Conservation (phyloP, 2,797 vertebrate species). For the Jordanella pulchra region DNA sequence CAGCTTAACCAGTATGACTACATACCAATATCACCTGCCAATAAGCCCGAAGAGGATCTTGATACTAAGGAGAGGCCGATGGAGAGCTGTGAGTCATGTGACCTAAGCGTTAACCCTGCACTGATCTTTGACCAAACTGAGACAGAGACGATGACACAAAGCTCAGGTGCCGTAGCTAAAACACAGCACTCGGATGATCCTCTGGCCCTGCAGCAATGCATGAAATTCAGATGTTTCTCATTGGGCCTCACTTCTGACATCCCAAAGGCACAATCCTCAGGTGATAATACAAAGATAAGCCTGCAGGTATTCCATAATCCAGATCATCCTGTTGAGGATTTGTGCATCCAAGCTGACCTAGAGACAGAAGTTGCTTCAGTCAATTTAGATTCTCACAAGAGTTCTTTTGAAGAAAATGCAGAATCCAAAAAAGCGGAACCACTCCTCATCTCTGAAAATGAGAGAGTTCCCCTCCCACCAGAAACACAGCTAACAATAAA, state of each 20-base stretch:
- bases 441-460: conserved; percentile 60
- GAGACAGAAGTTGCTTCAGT: conserved; percentile 59
- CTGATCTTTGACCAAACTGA: conserved; percentile 66
- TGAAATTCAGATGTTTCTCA: conserved; percentile 44
- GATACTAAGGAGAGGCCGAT: conserved; percentile 57
- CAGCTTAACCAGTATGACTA: conserved; percentile 73
- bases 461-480: conserved; percentile 50
- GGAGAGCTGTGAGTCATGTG: conserved; percentile 63
- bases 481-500: conserved; percentile 58
- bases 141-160: conserved; percentile 38
- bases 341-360: conserved; percentile 55
- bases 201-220: conserved; percentile 51
- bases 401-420: conserved; percentile 45
- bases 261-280: conserved; percentile 38
- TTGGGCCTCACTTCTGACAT: conserved; percentile 50
- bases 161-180: conserved; percentile 52
- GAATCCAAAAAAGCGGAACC: conserved; percentile 58
- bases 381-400: conserved; percentile 40
- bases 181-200: conserved; percentile 52
- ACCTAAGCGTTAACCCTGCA: conserved; percentile 59
- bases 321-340: conserved; percentile 56
- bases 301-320: conserved; percentile 56
- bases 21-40: conserved; percentile 71
- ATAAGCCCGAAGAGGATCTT: conserved; percentile 58
- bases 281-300: conserved; percentile 45